phyloP scores from a whole-genome alignment of 2,113 vertebrate species.

The Chionis minor region DNA sequence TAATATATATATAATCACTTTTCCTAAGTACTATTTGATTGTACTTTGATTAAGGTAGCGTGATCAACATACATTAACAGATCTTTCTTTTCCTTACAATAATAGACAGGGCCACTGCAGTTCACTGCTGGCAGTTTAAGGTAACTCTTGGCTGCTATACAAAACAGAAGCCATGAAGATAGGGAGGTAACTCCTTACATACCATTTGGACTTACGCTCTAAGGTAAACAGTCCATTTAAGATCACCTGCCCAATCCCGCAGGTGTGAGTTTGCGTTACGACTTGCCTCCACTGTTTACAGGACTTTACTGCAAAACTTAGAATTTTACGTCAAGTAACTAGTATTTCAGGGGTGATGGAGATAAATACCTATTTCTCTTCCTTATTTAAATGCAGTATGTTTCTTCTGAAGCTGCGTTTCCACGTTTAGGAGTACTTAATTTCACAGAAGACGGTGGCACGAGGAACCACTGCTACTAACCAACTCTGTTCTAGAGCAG shows the following conservation, averaged over 20 bases:
- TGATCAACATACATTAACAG: not conserved
- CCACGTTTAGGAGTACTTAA: not conserved
- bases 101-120: not conserved
- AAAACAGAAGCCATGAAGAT: not conserved
- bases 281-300: not conserved
- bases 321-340: not conserved
- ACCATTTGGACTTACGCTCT: not conserved
- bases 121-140: not conserved
- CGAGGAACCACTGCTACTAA: not conserved
- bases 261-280: not conserved
- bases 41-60: not conserved
- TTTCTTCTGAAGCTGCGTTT: not conserved
- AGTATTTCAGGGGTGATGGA: not conserved
- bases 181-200: accelerated
- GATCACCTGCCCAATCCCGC: not conserved
- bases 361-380: not conserved
- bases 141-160: not conserved
- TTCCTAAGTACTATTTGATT: not conserved
- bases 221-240: not conserved
- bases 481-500: not conserved
- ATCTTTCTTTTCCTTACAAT: not conserved
- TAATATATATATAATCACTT: not conserved
- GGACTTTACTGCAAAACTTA: not conserved
- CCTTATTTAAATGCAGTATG: not conserved
- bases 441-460: not conserved